Evolutionary conservation across 2,113 vertebrate species (phyloP).

Genomic region (Rhegmatorhina hoffmannsi): DNA sequence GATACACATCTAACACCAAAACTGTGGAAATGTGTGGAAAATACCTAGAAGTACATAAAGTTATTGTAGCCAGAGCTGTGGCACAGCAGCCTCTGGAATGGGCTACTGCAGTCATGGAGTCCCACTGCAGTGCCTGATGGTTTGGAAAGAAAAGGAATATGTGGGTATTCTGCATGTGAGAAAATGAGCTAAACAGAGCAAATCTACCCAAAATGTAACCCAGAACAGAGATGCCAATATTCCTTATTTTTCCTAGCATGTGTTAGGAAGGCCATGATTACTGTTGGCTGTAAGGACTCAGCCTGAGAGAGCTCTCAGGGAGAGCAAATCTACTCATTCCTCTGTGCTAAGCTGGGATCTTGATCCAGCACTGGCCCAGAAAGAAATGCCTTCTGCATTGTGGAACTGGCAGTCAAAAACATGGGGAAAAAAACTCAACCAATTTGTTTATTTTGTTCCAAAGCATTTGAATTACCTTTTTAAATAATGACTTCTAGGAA

Average conservation of each 20-base stretch:
- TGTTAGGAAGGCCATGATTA: neutral
- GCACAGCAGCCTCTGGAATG: neutral
- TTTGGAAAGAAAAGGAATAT: neutral
- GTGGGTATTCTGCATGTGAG: neutral
- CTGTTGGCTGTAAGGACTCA: neutral
- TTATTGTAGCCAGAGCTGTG: neutral
- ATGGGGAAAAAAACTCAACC: neutral
- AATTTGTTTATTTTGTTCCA: neutral
- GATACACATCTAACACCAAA: neutral
- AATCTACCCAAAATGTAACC: neutral
- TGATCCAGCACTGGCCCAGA: neutral
- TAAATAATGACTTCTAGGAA: neutral
- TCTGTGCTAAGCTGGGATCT: neutral
- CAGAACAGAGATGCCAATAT: neutral
- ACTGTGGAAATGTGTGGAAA: neutral
- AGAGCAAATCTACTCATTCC: neutral
- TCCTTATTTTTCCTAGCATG: neutral
- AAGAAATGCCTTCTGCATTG: neutral
- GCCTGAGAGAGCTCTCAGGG: neutral
- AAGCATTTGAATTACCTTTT: neutral
- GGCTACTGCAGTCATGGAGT: neutral
- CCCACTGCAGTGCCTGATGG: neutral
- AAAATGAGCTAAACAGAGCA: neutral
- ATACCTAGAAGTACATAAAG: accelerated
- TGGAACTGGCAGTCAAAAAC: neutral